Base-by-base conservation (phyloP, 2,113 vertebrate species). In the Chrysemys picta region DNA sequence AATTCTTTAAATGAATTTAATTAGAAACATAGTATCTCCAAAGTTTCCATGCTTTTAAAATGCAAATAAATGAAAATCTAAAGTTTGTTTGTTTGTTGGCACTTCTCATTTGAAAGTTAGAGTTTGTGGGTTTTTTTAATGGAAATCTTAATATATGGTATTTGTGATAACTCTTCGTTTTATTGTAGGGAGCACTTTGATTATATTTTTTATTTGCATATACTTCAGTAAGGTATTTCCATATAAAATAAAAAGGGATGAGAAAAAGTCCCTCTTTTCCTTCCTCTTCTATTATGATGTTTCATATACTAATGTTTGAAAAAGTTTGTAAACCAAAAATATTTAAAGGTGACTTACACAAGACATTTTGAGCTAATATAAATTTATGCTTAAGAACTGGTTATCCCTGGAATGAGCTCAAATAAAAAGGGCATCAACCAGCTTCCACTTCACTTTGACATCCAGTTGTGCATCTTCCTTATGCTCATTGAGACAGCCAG, bases 11-110 rank as follows among this genome's bases (percentile, higher is more conserved):
- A 83, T 86, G 65, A 91, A 96, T 96, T 96, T 94, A 81, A 96
- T 88, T 76, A 93, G 79, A 95, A 92, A 87, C 90, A 76, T 4
- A 16, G 45, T 65, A 87, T 93, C 57, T 94, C 76, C 87, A 69
- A 94, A 72, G 2, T 47, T 94, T 95, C 85, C 54, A 42, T 79
- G 79, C 11, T 91, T 97, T 89, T 97, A 11, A 96, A 95, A 85
- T 96, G 88, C 49, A 96, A 97, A 94, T 89, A 93, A 82, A 94
- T 75, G 56, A 80, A 97, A 94, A 86, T 78, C 29, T 93, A 97
- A 93, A 94, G 4, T 85, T 59, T 45, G 42, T 45, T 45, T 45
- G 35, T 91, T 94, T 93, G 8, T 94, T 97, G 69, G 22, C 80
- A 59, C 11, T 76, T 96, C 16, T 90, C 62, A 89, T 83, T 95